Conservation (phyloP, 2,113 vertebrate genomes). For the Erythrolamprus reginae region DNA sequence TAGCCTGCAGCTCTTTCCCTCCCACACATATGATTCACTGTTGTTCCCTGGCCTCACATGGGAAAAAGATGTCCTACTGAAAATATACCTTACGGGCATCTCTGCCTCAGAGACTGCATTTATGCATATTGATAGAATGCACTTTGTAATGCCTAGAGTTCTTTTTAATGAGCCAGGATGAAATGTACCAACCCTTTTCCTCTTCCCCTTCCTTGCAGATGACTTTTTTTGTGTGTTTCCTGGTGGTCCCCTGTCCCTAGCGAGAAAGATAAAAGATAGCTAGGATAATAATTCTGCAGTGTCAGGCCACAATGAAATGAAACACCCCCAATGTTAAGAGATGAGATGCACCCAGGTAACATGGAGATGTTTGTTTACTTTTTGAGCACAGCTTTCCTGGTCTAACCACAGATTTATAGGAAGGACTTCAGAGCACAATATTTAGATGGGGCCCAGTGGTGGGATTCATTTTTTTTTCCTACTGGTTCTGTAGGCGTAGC, state of each 20-base stretch:
- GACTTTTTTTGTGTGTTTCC: conserved; percentile 53
- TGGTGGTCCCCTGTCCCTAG: conserved; percentile 53
- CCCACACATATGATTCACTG: conserved; percentile 78
- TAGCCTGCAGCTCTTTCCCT: conserved; percentile 69
- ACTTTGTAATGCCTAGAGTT: conserved; percentile 76
- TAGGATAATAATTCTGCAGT: conserved; percentile 26
- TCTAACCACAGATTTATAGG: neutral
- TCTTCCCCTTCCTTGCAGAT: conserved; percentile 64
- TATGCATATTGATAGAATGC: conserved; percentile 80
- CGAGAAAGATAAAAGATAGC: conserved; percentile 49
- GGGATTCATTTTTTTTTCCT: too few relatives aligned
- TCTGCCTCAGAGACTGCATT: conserved; percentile 76
- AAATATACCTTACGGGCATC: conserved; percentile 76
- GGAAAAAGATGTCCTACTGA: conserved; percentile 78
- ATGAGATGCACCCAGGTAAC: fast-evolving
- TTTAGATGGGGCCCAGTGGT: neutral
- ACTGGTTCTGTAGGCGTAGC: too few relatives aligned
- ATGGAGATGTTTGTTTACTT: fast-evolving
- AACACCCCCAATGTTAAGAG: neutral
- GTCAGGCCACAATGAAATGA: conserved; percentile 11
- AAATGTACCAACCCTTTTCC: conserved; percentile 70
- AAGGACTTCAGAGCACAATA: neutral
- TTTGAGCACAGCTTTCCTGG: neutral
- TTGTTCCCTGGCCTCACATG: conserved; percentile 72
- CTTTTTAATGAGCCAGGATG: conserved; percentile 74